Evolutionary conservation across 2,888 invertebrate species (phyloP).

Genomic region (Sussaba pulchella): DNA sequence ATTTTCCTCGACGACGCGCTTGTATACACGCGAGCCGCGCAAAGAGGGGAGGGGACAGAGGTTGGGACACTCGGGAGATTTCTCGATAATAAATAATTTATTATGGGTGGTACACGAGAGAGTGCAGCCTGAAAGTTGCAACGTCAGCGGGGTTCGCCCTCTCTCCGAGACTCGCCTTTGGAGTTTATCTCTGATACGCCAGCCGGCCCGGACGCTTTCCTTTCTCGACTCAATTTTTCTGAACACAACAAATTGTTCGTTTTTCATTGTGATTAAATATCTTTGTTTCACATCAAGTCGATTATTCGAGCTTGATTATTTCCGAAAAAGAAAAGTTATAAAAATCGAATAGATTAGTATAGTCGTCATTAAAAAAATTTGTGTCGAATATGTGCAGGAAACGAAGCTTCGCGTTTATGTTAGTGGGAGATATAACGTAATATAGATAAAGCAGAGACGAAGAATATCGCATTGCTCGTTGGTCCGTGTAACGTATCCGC

Average conservation of each 20-base stretch:
- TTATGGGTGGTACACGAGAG: conserved; percentile 37
- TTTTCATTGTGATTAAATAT: not conserved
- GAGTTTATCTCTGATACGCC: conserved; percentile 59
- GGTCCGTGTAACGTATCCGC: conserved; percentile 67
- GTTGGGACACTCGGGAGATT: conserved; percentile 51
- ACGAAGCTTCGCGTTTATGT: not conserved
- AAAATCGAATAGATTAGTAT: too few relatives aligned
- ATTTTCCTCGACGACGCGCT: conserved; percentile 38
- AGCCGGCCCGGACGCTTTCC: conserved; percentile 40
- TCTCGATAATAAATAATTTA: conserved; percentile 64
- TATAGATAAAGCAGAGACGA: not conserved
- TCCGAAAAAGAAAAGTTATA: not conserved
- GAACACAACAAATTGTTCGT: conserved; percentile 12
- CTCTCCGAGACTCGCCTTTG: conserved; percentile 44
- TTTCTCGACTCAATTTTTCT: conserved; percentile 41
- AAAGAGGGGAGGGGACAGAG: conserved; percentile 4
- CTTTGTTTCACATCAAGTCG: not conserved
- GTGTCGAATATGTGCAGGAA: not conserved
- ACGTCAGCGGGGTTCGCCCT: conserved; percentile 63
- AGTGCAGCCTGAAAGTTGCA: conserved; percentile 59
- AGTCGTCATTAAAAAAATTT: too few relatives aligned
- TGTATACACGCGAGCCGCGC: not conserved
- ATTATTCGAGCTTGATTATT: not conserved
- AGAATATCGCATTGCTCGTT: conserved; percentile 63
- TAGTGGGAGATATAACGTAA: not conserved